Percentiles rank a stretch among this genome's conserved stretches.
Evolutionary conservation across 2,797 vertebrate genomes (phyloP).

Genomic region (Xiphophorus birchmanni): DNA sequence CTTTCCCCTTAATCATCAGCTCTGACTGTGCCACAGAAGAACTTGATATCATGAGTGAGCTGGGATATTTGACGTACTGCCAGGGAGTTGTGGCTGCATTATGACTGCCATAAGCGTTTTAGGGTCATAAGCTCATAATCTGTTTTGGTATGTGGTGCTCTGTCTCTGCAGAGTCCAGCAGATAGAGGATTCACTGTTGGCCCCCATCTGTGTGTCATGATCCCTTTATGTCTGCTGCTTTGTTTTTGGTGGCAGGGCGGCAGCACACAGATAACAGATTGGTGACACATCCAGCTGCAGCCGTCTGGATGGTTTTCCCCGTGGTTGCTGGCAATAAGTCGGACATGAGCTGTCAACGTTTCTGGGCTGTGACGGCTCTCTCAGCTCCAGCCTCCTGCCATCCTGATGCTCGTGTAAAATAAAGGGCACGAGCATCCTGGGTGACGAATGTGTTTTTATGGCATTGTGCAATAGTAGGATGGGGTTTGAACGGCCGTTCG

Average conservation of each 20-base stretch:
- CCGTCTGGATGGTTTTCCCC: constrained; percentile 29
- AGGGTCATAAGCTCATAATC: constrained; percentile 71
- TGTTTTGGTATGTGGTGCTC: constrained; percentile 65
- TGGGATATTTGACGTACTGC: constrained; percentile 44
- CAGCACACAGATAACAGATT: constrained; percentile 6
- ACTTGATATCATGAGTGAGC: constrained; percentile 23
- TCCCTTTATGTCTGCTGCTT: constrained; percentile 33
- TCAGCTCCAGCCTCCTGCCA: constrained; percentile 17
- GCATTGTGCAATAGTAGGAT: not conserved
- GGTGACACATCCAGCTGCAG: constrained; percentile 24
- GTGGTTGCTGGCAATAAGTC: constrained; percentile 11
- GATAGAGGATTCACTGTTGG: constrained; percentile 48
- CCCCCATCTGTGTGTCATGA: constrained; percentile 26
- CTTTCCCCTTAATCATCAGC: constrained; percentile 37
- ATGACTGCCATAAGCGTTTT: constrained; percentile 67
- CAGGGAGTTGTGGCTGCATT: constrained; percentile 36
- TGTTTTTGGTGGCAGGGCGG: constrained; percentile 32
- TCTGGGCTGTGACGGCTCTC: constrained; percentile 12
- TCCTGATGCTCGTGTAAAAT: constrained; percentile 17
- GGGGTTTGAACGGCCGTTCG: not conserved
- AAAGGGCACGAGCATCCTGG: constrained; percentile 7
- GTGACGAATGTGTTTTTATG: not conserved
- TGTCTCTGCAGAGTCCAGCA: constrained; percentile 50
- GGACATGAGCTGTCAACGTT: constrained; percentile 29
- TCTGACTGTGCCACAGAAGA: constrained; percentile 19